Percentiles rank a stretch among this genome's conserved stretches.
These are phyloP conservation scores for Noctua pronuba DNA, from an alignment of 2,888 invertebrate genomes.

Conservation along the genomic window DNA sequence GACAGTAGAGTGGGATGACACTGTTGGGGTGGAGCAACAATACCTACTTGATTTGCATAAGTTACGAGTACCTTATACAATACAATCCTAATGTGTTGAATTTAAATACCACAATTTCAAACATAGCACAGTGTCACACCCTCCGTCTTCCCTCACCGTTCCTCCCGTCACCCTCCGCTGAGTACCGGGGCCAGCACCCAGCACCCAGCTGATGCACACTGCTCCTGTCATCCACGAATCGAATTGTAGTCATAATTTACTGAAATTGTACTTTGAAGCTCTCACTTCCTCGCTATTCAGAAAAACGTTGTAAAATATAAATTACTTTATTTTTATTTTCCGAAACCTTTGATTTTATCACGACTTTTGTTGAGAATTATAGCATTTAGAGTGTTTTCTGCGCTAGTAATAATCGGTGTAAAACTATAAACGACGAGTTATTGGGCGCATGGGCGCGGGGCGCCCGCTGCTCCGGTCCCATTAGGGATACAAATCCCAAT, in stretches of 20 bases:
- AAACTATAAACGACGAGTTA: conserved; percentile 49
- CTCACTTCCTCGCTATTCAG: conserved; percentile 43
- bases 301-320: conserved; percentile 42
- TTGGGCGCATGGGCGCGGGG: conserved; percentile 13
- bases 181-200: background rate
- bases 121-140: conserved; percentile 28
- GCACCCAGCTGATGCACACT: conserved; percentile 49
- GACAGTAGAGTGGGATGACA: too few species aligned
- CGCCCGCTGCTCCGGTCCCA: conserved; percentile 10
- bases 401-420: conserved; percentile 56
- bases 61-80: conserved; percentile 14
- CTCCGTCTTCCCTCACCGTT: conserved; percentile 42
- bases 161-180: conserved; percentile 40
- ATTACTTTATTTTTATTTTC: conserved; percentile 55
- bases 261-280: conserved; percentile 34
- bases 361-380: conserved; percentile 56
- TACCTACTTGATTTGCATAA: conserved; percentile 8
- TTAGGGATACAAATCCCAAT: too few species aligned
- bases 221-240: conserved; percentile 53
- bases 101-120: conserved; percentile 46
- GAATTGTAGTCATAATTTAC: conserved; percentile 54
- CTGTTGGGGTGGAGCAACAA: background rate
- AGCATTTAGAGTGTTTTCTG: conserved; percentile 61
- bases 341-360: conserved; percentile 56
- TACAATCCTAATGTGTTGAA: conserved; percentile 31